Percentiles rank a stretch among this genome's conserved stretches.
Evolutionary conservation across 2,888 invertebrate genomes (phyloP).

Genomic region (Acanthacorydalis orientalis): DNA sequence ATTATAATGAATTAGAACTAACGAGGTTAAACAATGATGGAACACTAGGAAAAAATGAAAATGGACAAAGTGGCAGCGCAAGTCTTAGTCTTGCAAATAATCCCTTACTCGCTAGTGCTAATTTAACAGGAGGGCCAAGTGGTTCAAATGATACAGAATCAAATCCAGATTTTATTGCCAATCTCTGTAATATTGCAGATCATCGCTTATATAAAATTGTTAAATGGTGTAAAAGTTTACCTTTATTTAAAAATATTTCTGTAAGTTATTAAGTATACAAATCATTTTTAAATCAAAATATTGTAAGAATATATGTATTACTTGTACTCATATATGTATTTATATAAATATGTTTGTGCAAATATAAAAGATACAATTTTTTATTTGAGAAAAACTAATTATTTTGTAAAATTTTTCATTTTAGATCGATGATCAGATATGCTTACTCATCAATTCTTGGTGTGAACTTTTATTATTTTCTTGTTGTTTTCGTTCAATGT

Average conservation of each 20-base stretch:
- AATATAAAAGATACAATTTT: too few species aligned
- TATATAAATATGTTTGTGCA: too few species aligned
- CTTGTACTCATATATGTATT: too few species aligned
- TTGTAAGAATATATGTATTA: too few species aligned
- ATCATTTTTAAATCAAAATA: background rate
- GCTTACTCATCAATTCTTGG: constrained; percentile 93
- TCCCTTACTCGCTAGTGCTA: constrained; percentile 37
- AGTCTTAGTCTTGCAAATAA: constrained; percentile 30
- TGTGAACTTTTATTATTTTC: constrained; percentile 83
- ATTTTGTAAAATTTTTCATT: constrained; percentile 13
- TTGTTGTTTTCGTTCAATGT: constrained; percentile 86
- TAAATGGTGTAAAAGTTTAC: constrained; percentile 95
- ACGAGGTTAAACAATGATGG: constrained; percentile 35
- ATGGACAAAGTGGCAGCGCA: constrained; percentile 20
- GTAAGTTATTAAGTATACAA: constrained; percentile 32
- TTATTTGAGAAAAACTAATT: constrained; percentile 3
- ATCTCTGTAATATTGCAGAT: constrained; percentile 87
- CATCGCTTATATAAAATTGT: constrained; percentile 93
- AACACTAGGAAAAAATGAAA: constrained; percentile 15
- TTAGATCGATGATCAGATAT: constrained; percentile 95
- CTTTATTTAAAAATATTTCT: constrained; percentile 90
- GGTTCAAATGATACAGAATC: constrained; percentile 36
- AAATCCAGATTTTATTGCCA: constrained; percentile 72
- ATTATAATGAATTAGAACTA: constrained; percentile 73
- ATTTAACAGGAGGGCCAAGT: constrained; percentile 27